phyloP scores from a whole-genome alignment of 2,888 invertebrate species.

The Parnassius orleans region DNA sequence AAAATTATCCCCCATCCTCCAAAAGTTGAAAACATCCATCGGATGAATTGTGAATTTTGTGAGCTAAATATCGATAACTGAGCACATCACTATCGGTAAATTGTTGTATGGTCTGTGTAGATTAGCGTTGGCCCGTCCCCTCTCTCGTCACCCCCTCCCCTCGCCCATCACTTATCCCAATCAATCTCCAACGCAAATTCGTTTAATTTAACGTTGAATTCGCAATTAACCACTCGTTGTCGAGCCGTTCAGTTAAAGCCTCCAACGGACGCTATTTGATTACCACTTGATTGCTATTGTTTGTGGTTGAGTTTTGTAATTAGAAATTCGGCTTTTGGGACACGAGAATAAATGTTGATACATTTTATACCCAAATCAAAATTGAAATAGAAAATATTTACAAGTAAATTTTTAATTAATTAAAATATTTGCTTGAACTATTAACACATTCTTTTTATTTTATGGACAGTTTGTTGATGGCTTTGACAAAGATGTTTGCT shows the following conservation, averaged over 20 bases:
- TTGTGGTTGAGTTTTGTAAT: slow-evolving; percentile 23
- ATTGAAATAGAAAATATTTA: too few species aligned
- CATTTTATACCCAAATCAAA: background rate
- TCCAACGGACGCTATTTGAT: slow-evolving; percentile 35
- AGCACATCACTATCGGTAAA: slow-evolving; percentile 44
- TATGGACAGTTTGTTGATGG: too few species aligned
- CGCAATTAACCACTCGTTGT: slow-evolving; percentile 59
- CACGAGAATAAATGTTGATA: background rate
- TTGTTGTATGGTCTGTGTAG: slow-evolving; percentile 57
- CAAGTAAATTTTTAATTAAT: too few species aligned
- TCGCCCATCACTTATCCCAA: slow-evolving; percentile 46
- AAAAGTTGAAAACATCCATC: too few species aligned
- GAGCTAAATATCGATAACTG: background rate
- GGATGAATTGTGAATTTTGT: background rate
- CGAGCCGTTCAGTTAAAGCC: slow-evolving; percentile 24
- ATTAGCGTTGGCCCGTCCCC: slow-evolving; percentile 44
- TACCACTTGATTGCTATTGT: slow-evolving; percentile 34
- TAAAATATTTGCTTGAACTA: too few species aligned
- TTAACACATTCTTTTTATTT: too few species aligned
- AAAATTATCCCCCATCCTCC: too few species aligned
- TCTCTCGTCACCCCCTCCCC: slow-evolving; percentile 27
- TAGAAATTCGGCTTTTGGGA: background rate
- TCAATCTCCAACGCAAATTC: slow-evolving; percentile 65
- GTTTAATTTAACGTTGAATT: slow-evolving; percentile 66
- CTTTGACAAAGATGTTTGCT: too few species aligned